Evolutionary conservation across 2,113 vertebrate species (phyloP).

Genomic region (Silurus meridionalis): DNA sequence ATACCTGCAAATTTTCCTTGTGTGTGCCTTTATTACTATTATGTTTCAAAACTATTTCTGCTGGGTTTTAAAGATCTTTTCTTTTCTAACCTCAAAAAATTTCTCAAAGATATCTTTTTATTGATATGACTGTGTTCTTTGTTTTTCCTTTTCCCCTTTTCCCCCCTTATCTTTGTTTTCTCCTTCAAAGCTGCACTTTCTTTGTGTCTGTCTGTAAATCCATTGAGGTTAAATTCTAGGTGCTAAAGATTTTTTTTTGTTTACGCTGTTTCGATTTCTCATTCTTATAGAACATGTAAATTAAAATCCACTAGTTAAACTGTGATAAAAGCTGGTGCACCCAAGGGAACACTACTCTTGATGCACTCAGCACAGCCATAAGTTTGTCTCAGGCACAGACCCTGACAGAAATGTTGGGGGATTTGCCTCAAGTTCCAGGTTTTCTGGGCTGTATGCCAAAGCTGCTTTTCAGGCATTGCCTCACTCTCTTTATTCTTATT

Average conservation of each 20-base stretch:
- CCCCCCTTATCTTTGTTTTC: background rate
- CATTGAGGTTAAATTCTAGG: background rate
- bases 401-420: constrained; percentile 25
- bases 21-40: background rate
- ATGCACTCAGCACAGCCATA: background rate
- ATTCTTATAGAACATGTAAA: background rate
- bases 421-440: constrained; percentile 38
- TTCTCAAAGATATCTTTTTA: background rate
- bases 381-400: constrained; percentile 16
- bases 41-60: constrained; percentile 18
- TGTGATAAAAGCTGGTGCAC: background rate
- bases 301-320: constrained; percentile 20
- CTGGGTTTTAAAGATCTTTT: constrained; percentile 2
- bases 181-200: background rate
- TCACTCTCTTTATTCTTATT: constrained; percentile 31
- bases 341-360: background rate
- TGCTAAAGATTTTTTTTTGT: background rate
- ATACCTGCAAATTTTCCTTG: background rate
- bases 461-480: constrained; percentile 16
- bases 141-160: background rate
- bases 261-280: background rate
- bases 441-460: constrained; percentile 44
- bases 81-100: background rate
- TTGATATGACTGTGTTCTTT: constrained; percentile 1
- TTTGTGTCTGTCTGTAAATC: constrained; percentile 13